Conservation (phyloP, 2,888 invertebrate species). For the Drosophila fungiperda region DNA sequence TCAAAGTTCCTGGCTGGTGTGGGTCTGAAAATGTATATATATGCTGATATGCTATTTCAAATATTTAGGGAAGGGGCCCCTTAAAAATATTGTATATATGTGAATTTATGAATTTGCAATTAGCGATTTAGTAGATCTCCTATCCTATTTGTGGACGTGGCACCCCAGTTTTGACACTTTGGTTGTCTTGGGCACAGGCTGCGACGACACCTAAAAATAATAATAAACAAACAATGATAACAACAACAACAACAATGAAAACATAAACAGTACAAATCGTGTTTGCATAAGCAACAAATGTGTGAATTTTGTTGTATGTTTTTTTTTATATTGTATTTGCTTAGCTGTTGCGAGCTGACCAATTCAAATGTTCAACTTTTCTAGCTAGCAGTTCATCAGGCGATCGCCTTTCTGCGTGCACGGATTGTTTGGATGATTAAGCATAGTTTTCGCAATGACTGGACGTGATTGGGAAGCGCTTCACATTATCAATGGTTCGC, state of each 20-base stretch:
- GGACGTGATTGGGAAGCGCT: slow-evolving; percentile 10
- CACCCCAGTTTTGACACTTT: background rate
- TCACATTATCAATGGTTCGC: slow-evolving; percentile 8
- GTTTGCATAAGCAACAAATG: slow-evolving; percentile 73
- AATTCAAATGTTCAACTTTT: slow-evolving; percentile 21
- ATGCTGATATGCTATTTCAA: background rate
- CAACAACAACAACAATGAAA: slow-evolving; percentile 31
- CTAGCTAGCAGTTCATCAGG: slow-evolving; percentile 22
- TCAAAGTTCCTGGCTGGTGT: background rate
- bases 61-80: background rate
- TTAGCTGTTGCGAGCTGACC: slow-evolving; percentile 49
- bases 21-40: too few relatives aligned
- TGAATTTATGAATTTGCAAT: background rate
- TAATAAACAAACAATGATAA: slow-evolving; percentile 44
- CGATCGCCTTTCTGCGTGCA: slow-evolving; percentile 13
- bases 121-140: too few relatives aligned
- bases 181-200: slow-evolving; percentile 11
- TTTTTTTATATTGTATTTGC: slow-evolving; percentile 35
- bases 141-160: background rate
- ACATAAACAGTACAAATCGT: slow-evolving; percentile 53
- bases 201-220: slow-evolving; percentile 49
- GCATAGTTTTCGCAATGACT: slow-evolving; percentile 35
- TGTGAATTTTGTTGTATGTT: slow-evolving; percentile 5
- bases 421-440: slow-evolving; percentile 46
- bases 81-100: background rate